Evolutionary conservation across 2,797 vertebrate species (phyloP).

Genomic region (Cryptoprocta ferox): DNA sequence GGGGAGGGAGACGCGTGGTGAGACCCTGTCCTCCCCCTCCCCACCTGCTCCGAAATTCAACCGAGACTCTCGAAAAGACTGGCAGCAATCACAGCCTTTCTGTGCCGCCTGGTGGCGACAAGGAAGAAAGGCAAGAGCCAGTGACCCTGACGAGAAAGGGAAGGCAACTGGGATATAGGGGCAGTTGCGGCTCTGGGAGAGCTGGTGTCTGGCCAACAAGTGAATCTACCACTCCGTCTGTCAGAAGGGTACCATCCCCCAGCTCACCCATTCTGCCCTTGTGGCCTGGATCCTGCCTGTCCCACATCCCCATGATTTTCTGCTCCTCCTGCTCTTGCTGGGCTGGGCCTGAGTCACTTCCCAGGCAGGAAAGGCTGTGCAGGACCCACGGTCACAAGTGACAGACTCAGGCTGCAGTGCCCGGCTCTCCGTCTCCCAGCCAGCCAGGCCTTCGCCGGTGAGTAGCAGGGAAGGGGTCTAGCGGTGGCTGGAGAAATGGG

Average conservation of each 20-base stretch:
- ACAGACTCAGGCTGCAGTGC: background rate
- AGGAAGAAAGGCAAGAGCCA: background rate
- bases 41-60: background rate
- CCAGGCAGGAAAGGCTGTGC: background rate
- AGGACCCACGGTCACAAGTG: background rate
- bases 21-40: background rate
- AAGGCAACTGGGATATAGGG: background rate
- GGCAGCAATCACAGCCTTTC: background rate
- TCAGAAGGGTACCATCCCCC: background rate
- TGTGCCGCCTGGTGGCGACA: conserved; percentile 66
- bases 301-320: background rate
- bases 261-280: background rate
- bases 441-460: conserved; percentile 32
- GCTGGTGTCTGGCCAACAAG: background rate
- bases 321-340: background rate
- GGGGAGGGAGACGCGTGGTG: background rate
- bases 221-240: background rate
- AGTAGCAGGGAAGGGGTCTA: background rate
- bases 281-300: background rate
- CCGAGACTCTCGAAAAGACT: background rate
- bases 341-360: conserved; percentile 32
- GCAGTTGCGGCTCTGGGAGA: background rate
- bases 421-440: background rate
- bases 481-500: background rate
- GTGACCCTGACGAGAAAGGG: background rate